Evolutionary conservation across 2,113 vertebrate genomes (phyloP).

Genomic region (Rhinoptilus africanus): DNA sequence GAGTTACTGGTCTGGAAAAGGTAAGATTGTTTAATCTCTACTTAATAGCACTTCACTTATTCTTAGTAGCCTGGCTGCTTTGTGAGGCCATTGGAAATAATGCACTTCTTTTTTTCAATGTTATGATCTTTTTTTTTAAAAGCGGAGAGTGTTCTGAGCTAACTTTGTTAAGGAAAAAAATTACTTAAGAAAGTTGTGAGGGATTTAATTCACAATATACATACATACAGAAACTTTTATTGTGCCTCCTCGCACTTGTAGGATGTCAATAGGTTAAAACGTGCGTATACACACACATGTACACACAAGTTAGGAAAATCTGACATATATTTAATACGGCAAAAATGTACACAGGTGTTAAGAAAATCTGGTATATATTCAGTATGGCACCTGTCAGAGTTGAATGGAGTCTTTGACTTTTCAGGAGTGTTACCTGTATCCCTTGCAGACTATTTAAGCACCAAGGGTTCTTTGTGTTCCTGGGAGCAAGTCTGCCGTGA

Average conservation of each 20-base stretch:
- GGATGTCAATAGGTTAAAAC: background rate
- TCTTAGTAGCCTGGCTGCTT: background rate
- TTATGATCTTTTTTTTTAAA: background rate
- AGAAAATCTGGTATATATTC: background rate
- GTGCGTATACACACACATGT: background rate
- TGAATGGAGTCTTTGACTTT: background rate
- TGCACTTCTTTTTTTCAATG: background rate
- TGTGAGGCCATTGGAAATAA: background rate
- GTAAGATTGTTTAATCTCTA: background rate
- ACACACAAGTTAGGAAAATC: background rate
- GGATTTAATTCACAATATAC: background rate
- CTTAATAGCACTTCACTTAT: background rate
- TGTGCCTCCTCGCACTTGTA: background rate
- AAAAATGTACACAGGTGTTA: background rate
- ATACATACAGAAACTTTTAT: background rate
- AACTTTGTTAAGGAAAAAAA: background rate
- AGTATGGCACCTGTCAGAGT: background rate
- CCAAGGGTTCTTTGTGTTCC: background rate
- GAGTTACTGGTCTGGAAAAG: background rate
- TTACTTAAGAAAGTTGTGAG: background rate
- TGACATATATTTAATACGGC: background rate
- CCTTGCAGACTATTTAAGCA: background rate
- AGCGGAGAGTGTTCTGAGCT: background rate
- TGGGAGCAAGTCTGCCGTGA: background rate
- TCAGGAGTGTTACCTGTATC: background rate